A percentile compares a stretch with the other conserved stretches of the same genome.
Conservation (phyloP, 2,888 invertebrate species). For the Hypena proboscidalis region DNA sequence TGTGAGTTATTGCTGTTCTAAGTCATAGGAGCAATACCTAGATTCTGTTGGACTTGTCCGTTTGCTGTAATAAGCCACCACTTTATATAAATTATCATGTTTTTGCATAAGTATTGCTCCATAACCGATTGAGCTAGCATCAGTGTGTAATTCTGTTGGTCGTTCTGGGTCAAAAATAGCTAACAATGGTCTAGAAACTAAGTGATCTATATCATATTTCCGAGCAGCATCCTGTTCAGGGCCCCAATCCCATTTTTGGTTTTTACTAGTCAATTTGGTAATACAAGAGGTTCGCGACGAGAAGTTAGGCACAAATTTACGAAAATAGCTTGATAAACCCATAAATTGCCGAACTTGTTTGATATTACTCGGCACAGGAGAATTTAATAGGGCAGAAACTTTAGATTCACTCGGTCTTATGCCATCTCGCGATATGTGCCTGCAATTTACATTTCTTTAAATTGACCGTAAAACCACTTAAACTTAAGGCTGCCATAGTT, state of each 20-base stretch:
- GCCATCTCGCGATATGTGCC: no score
- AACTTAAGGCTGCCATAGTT: no score
- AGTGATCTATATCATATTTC: background rate
- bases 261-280: background rate
- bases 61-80: background rate
- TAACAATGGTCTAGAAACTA: background rate
- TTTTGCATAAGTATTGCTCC: background rate
- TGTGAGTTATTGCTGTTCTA: no score
- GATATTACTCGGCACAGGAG: no score
- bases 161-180: conserved; percentile 2
- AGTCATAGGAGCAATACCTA: no score
- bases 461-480: no score
- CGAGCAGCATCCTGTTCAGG: background rate
- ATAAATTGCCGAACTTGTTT: no score
- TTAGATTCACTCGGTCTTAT: no score
- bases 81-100: no score
- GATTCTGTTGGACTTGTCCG: background rate
- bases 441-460: no score
- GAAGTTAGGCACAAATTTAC: conserved; percentile 2
- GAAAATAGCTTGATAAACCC: background rate
- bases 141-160: no score
- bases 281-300: background rate
- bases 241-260: background rate
- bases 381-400: no score
- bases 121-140: conserved; percentile 5